Base-by-base conservation (phyloP, 2,888 invertebrate genomes). In the Beris morrisii region DNA sequence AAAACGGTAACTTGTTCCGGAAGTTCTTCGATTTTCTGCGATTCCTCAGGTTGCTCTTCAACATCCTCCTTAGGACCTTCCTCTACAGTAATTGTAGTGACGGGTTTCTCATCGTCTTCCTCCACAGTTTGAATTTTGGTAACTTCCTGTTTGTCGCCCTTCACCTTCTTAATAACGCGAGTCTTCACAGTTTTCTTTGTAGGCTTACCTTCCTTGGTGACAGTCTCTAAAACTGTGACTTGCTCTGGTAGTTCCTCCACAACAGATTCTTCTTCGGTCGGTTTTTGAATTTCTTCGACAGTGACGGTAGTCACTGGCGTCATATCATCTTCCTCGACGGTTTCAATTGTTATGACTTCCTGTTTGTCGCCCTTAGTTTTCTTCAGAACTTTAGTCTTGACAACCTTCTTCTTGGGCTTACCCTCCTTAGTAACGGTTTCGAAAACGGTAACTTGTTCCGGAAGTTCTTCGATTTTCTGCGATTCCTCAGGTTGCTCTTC, bases 311-410 rank as follows among this genome's bases (percentile, higher is more conserved):
- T 82, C 59, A 79, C 73, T 0, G 83, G 83, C 57, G 70, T 38
- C 65, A 80, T 79, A 53, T 79, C 82, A 72, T 81, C 82, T 73
- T 82, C 80, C 72, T 81, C 73, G 67, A 82, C 70, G 67, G 75
- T 75, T 65, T 78, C 75, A 43, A 82, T 78, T 72, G 80, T 80
- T 2, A 80, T 81, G 0, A 79, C 75, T 73, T 81, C 78, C 74
- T 80, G 77, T 69, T 82, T 77, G 1, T 73, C 71, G 0, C 79
- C 81, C 53, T 78, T 73, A 3, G 78, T 75, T 71, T 83, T 83
- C 70, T 82, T 83, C n/a, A 84, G 83, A 2, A 80, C 74, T 65
- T 81, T 79, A 12, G 81, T 83, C 68, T 78, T 82, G 3, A 81
- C 77, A 38, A 79, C 76, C 6, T 78, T 79, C 45, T 77, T 76